Evolutionary conservation across 2,888 invertebrate species (phyloP).

Genomic region (Epicampocera succincta): DNA sequence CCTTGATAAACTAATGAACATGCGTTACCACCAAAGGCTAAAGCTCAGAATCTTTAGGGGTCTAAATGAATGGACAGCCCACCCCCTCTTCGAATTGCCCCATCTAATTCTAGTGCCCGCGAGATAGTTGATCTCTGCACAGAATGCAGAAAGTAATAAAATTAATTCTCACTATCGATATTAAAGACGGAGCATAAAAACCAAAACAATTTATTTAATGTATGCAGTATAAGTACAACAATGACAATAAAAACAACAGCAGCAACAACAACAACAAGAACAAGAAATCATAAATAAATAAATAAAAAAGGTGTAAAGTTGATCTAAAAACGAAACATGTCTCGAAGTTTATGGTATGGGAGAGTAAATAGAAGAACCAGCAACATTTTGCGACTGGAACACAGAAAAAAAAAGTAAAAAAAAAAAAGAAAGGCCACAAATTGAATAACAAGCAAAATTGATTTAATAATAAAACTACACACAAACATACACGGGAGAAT

Average conservation of each 20-base stretch:
- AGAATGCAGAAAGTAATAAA: slow-evolving; percentile 57
- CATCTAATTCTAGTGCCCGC: not conserved
- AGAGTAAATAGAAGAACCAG: slow-evolving; percentile 21
- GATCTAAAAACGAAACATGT: slow-evolving; percentile 66
- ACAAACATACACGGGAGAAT: slow-evolving; percentile 53
- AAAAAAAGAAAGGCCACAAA: slow-evolving; percentile 59
- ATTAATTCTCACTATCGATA: slow-evolving; percentile 66
- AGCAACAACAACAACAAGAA: slow-evolving; percentile 27
- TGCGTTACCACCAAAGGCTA: too few species aligned
- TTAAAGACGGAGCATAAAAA: slow-evolving; percentile 46
- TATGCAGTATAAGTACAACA: slow-evolving; percentile 19
- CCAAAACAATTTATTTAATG: slow-evolving; percentile 62
- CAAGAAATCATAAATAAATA: slow-evolving; percentile 53
- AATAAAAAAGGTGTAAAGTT: slow-evolving; percentile 68
- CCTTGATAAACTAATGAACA: too few species aligned
- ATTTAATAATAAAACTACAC: slow-evolving; percentile 67
- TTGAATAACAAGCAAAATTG: slow-evolving; percentile 70
- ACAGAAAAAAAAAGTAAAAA: too few species aligned
- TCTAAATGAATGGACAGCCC: too few species aligned
- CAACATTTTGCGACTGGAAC: not conserved
- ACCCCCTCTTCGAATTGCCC: not conserved
- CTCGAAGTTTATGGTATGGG: slow-evolving; percentile 52
- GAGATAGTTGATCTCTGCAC: slow-evolving; percentile 29
- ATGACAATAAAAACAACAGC: too few species aligned
- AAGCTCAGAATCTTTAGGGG: too few species aligned